Evolutionary conservation across 2,113 vertebrate genomes (phyloP).

Genomic region (Picathartes gymnocephalus): DNA sequence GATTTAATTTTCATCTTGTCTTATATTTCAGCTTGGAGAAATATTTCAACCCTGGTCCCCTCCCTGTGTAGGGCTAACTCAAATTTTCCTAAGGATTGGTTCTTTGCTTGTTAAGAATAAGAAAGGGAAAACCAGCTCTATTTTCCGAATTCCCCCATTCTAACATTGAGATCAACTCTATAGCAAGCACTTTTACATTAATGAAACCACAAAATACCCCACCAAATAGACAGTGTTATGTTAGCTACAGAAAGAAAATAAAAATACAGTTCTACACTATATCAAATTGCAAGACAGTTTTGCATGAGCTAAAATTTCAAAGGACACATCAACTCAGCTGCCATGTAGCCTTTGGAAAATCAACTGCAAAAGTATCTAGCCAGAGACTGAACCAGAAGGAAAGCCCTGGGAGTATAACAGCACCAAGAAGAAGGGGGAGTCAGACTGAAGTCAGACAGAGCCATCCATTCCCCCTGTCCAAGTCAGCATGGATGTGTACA

Average conservation of each 20-base stretch:
- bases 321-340: neutral
- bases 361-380: neutral
- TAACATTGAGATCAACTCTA: neutral
- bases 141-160: neutral
- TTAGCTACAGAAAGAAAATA: neutral
- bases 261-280: neutral
- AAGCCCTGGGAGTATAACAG: neutral
- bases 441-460: neutral
- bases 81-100: neutral
- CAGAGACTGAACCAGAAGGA: neutral
- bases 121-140: neutral
- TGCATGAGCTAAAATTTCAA: neutral
- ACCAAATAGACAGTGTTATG: neutral
- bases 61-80: neutral
- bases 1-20: neutral
- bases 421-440: neutral
- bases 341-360: neutral
- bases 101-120: neutral
- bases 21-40: neutral
- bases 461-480: neutral
- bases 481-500: fast-evolving
- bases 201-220: neutral
- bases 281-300: neutral
- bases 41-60: neutral
- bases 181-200: neutral